Conservation (phyloP, 1,140 invertebrate species). For the Euwallacea fornicatus region DNA sequence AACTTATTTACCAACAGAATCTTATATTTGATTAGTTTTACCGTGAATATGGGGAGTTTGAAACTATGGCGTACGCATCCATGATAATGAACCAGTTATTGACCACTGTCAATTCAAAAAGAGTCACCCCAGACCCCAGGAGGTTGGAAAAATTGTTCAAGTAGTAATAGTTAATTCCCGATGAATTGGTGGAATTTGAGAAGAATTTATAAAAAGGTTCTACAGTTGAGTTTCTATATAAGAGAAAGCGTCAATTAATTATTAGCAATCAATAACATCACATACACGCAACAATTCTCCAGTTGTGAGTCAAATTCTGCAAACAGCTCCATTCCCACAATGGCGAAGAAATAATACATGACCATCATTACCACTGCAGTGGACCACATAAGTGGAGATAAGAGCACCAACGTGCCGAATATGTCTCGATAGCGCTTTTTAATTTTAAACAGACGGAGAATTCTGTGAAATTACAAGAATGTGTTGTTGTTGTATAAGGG, state of each 20-base stretch:
- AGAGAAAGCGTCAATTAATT: constrained; percentile 33
- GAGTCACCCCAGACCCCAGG: constrained; percentile 73
- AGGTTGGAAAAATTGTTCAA: constrained; percentile 84
- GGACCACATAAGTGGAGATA: constrained; percentile 75
- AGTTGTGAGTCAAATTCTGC: constrained; percentile 65
- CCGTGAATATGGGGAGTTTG: constrained; percentile 59
- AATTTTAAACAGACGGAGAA: constrained; percentile 74
- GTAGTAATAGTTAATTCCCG: constrained; percentile 80
- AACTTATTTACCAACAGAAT: background rate
- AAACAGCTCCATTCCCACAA: constrained; percentile 90
- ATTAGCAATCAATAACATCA: constrained; percentile 40
- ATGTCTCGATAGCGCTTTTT: constrained; percentile 88
- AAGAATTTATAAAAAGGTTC: constrained; percentile 82
- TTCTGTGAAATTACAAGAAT: constrained; percentile 50
- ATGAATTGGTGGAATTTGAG: constrained; percentile 60
- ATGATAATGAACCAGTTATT: constrained; percentile 94
- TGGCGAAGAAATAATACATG: constrained; percentile 89
- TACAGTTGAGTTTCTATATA: constrained; percentile 75
- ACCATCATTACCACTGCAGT: constrained; percentile 82
- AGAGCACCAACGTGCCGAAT: constrained; percentile 83
- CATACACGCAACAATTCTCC: constrained; percentile 84
- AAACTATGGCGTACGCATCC: constrained; percentile 79
- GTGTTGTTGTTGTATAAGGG: background rate
- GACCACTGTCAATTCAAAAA: constrained; percentile 89
- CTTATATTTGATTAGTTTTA: background rate